Base-by-base conservation (phyloP, 2,113 vertebrate species). In the Cottus gobio region DNA sequence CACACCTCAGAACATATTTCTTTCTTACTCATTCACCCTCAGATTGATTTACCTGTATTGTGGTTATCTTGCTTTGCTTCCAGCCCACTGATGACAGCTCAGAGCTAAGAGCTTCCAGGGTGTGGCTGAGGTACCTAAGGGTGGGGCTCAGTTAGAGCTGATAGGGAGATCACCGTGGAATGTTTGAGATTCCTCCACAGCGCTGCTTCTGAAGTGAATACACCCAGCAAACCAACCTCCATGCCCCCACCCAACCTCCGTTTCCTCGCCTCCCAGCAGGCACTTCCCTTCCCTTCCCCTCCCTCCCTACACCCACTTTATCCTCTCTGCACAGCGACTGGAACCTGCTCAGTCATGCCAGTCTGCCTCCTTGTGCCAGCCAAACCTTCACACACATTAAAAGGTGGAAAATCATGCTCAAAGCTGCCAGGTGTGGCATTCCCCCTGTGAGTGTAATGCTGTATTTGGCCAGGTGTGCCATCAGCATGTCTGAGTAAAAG, bases 291-390 rank as follows among this genome's bases (percentile, higher is more conserved):
- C 80, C 62, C 65, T 71, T 64, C 61, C 50, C 30, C 54, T 37
- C 31, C n/a, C 54, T 75, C 46, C 76, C 54, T 78, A 85, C 71
- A 85, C 71, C 54, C 46, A 63, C 75, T 77, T 71, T 57, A 79
- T 76, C 66, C 68, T 80, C 50, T 44, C 73, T 60, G 69, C 73
- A 77, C 85, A 37, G 42, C 52, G 54, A 85, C 63, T 76, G 66
- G 82, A 89, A 91, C 93, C 58, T 94, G 93, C 92, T 90, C 87
- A 79, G 93, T 95, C 94, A 90, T 93, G 94, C 91, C 84, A 91
- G 63, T 61, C 30, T 87, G 74, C 80, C 31, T 87, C 71, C 44
- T 31, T 82, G 67, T 91, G 69, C 88, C 89, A 89, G 75, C 82
- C 80, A 72, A 80, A 89, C 89, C 84, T 88, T 82, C 76, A 76